phyloP scores from a whole-genome alignment of 2,113 vertebrate genomes.

The Ageneiosus marmoratus region DNA sequence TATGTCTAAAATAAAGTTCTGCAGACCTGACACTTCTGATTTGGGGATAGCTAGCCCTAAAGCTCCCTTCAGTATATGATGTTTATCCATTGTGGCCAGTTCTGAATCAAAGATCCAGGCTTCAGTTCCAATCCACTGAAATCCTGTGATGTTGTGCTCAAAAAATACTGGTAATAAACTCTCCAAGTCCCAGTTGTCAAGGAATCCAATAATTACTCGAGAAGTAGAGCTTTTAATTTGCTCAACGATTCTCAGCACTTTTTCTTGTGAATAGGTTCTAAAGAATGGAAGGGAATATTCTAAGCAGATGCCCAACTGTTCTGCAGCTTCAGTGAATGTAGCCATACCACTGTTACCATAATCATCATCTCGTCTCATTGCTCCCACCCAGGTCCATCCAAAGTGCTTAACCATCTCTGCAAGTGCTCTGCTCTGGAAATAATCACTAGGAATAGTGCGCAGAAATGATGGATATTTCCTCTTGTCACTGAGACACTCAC shows the following conservation, averaged over 20 bases:
- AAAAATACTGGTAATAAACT: conserved; percentile 57
- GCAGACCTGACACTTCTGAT: conserved; percentile 62
- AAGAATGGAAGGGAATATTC: conserved; percentile 62
- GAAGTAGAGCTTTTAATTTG: conserved; percentile 56
- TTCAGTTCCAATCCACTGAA: conserved; percentile 75
- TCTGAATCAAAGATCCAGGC: conserved; percentile 69
- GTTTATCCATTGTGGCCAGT: conserved; percentile 54
- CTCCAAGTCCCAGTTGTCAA: conserved; percentile 51
- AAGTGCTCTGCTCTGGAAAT: neutral
- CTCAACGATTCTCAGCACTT: conserved; percentile 46
- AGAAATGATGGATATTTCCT: conserved; percentile 57
- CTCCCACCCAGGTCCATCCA: conserved; percentile 49
- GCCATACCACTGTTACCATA: too few relatives aligned
- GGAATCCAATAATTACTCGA: conserved; percentile 44
- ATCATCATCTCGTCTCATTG: conserved; percentile 56
- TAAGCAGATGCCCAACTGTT: too few relatives aligned
- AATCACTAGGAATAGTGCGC: conserved; percentile 58
- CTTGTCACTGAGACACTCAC: conserved; percentile 61
- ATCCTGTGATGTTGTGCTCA: conserved; percentile 66
- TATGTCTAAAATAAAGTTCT: conserved; percentile 67
- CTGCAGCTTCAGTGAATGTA: too few relatives aligned
- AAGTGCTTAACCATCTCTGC: conserved; percentile 31
- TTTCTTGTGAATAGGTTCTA: conserved; percentile 58
- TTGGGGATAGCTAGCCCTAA: conserved; percentile 49
- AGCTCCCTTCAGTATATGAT: conserved; percentile 67